Evolutionary conservation across 2,888 invertebrate species (phyloP).

Genomic region (Podotricha telesiphe): DNA sequence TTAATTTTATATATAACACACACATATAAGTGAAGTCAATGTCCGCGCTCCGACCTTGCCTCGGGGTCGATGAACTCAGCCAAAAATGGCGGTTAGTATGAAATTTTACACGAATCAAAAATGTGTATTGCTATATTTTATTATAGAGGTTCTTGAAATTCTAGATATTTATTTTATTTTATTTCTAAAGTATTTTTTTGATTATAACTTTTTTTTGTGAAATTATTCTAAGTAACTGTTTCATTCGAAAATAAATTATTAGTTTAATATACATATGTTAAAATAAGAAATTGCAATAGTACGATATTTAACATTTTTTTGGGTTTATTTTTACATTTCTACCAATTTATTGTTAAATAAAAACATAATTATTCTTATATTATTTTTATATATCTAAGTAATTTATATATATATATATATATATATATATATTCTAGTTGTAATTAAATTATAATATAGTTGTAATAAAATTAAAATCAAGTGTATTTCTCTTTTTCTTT

Average conservation of each 20-base stretch:
- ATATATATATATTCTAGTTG: no score
- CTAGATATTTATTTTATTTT: neutral
- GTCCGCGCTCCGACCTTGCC: slow-evolving; percentile 75
- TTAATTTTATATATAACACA: slow-evolving; percentile 44
- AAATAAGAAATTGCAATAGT: no score
- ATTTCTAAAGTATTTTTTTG: neutral
- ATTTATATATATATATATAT: no score
- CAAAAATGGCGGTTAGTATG: slow-evolving; percentile 58
- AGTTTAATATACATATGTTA: no score
- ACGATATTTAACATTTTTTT: no score
- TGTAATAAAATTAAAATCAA: no score
- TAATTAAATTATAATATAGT: no score
- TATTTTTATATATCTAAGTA: neutral
- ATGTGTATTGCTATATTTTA: slow-evolving; percentile 8
- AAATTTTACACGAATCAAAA: slow-evolving; percentile 37
- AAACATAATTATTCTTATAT: no score
- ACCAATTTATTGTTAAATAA: no score
- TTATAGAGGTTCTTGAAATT: neutral
- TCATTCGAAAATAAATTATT: no score
- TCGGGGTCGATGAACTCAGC: slow-evolving; percentile 64
- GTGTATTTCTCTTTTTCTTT: slow-evolving; percentile 51
- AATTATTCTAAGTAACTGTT: no score
- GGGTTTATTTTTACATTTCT: no score
- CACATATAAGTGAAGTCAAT: slow-evolving; percentile 57
- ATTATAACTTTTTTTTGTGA: neutral